phyloP scores from a whole-genome alignment of 1,140 invertebrate species.

The Ooceraea biroi region DNA sequence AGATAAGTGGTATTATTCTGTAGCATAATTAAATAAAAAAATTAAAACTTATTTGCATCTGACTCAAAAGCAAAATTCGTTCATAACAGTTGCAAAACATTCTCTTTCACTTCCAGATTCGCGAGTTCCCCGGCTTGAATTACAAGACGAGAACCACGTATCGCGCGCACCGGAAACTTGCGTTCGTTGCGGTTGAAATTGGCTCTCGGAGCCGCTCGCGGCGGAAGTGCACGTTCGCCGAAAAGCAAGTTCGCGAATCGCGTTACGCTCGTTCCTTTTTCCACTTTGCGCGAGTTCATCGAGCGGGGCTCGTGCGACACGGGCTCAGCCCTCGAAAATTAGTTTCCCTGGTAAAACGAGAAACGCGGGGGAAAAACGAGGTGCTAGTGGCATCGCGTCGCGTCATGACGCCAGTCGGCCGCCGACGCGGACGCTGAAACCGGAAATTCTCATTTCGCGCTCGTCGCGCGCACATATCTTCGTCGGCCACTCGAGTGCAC shows the following conservation, averaged over 20 bases:
- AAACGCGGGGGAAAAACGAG: conserved; percentile 21
- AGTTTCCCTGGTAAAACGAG: neutral
- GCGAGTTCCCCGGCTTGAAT: neutral
- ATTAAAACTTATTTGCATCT: too few species aligned
- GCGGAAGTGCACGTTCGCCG: too few species aligned
- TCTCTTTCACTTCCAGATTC: neutral
- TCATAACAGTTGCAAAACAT: too few species aligned
- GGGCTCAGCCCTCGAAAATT: conserved; percentile 43
- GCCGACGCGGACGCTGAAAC: neutral
- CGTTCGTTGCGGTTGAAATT: neutral
- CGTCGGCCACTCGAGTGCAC: neutral
- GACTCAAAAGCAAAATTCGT: too few species aligned
- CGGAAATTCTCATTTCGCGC: conserved; percentile 43
- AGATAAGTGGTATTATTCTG: too few species aligned
- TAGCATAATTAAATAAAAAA: too few species aligned
- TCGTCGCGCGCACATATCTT: conserved; percentile 16
- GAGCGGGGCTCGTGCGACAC: conserved; percentile 21
- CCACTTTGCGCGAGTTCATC: conserved; percentile 43
- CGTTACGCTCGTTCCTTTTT: conserved; percentile 50
- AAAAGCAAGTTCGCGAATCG: conserved; percentile 36
- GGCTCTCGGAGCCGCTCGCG: conserved; percentile 17
- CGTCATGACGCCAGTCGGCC: too few species aligned
- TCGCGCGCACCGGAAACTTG: neutral
- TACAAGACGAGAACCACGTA: neutral
- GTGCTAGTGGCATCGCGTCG: neutral